Evolutionary conservation across 2,113 vertebrate genomes (phyloP).

Genomic region (Vanacampus margaritifer): DNA sequence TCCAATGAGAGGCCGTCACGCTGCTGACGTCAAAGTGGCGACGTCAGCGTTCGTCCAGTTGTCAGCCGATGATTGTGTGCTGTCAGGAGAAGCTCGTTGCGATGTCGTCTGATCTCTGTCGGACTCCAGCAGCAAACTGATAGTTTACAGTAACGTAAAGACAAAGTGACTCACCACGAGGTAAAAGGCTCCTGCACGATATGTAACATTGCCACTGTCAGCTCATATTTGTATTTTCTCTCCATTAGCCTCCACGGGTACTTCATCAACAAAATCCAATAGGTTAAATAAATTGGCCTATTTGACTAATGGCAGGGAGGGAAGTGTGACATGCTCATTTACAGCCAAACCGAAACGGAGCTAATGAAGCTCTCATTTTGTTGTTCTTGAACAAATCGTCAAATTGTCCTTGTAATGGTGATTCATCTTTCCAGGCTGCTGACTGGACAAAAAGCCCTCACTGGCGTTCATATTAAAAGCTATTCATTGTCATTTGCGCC

Average conservation of each 20-base stretch:
- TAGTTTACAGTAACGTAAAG: neutral
- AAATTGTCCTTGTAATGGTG: neutral
- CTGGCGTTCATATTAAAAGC: conserved; percentile 62
- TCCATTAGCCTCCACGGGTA: conserved; percentile 33
- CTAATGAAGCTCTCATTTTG: conserved; percentile 8
- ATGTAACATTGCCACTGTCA: neutral
- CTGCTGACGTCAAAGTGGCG: neutral
- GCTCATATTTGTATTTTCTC: conserved; percentile 38
- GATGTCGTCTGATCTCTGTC: neutral
- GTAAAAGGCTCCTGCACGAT: neutral
- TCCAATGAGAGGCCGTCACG: neutral
- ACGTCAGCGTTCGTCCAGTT: neutral
- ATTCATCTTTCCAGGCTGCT: conserved; percentile 14
- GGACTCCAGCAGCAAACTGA: neutral
- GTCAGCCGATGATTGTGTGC: too few relatives aligned
- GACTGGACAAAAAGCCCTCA: conserved; percentile 53
- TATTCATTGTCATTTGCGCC: conserved; percentile 63
- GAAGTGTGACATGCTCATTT: conserved; percentile 30
- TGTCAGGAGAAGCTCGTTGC: neutral
- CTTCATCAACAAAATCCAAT: conserved; percentile 55
- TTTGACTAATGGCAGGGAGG: conserved; percentile 45
- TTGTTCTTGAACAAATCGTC: conserved; percentile 1
- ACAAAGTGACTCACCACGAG: neutral
- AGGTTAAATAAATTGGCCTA: conserved; percentile 51
- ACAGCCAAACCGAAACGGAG: conserved; percentile 27